Conservation (phyloP, 1,140 invertebrate species). For the Saccostrea cuccullata region DNA sequence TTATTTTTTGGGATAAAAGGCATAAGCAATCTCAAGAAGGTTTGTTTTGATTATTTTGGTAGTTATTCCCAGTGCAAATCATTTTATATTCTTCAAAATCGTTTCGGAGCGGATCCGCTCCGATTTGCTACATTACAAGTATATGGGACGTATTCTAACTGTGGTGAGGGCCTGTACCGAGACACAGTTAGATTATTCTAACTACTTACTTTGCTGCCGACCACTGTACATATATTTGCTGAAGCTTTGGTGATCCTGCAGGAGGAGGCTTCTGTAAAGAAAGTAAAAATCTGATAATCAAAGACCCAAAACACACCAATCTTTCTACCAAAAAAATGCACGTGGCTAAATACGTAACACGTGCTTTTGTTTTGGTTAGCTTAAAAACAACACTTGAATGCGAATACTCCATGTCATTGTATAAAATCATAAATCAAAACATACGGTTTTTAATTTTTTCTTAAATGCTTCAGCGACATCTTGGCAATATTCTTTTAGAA, state of each 20-base stretch:
- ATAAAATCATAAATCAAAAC: slow-evolving; percentile 25
- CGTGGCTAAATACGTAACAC: neutral
- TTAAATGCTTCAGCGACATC: slow-evolving; percentile 56
- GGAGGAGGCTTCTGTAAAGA: slow-evolving; percentile 51
- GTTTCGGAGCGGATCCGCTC: too few species aligned
- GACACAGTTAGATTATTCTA: too few species aligned
- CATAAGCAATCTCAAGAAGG: too few species aligned
- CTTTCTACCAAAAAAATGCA: neutral
- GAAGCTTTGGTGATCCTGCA: slow-evolving; percentile 48
- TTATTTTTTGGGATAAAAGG: too few species aligned
- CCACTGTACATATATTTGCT: slow-evolving; percentile 53
- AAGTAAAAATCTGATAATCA: neutral
- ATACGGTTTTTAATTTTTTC: slow-evolving; percentile 57
- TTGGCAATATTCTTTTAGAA: slow-evolving; percentile 54
- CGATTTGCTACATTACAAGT: too few species aligned
- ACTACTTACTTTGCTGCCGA: slow-evolving; percentile 49
- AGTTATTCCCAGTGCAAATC: too few species aligned
- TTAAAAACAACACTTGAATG: neutral
- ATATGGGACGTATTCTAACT: too few species aligned
- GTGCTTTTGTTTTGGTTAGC: slow-evolving; percentile 25
- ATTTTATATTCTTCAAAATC: too few species aligned
- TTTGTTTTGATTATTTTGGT: too few species aligned
- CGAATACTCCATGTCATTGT: neutral
- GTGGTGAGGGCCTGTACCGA: too few species aligned
- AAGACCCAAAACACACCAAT: too few species aligned